phyloP scores from a whole-genome alignment of 2,888 invertebrate species.

The Acholoe squamosa region DNA sequence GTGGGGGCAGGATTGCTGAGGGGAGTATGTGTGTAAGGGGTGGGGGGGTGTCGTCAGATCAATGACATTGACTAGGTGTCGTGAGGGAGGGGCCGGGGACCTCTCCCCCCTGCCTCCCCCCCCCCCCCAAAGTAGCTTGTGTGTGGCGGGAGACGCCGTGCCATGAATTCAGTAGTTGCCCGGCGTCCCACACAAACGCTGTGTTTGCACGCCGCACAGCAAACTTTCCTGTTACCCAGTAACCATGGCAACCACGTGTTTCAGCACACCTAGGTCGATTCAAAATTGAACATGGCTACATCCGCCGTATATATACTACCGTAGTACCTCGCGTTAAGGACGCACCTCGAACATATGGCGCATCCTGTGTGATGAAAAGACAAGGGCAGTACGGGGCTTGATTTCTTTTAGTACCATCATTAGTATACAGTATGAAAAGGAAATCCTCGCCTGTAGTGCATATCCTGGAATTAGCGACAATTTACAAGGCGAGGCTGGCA shows the following conservation, averaged over 20 bases:
- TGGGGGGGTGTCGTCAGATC: background rate
- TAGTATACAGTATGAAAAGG: too few species aligned
- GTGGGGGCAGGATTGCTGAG: background rate
- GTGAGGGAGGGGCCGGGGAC: too few species aligned
- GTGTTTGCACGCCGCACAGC: constrained; percentile 39
- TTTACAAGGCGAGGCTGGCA: too few species aligned
- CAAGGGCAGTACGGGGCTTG: too few species aligned
- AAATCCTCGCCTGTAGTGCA: too few species aligned
- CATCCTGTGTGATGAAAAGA: too few species aligned
- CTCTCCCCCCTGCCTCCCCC: background rate
- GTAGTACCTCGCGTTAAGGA: too few species aligned
- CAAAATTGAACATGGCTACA: constrained; percentile 31
- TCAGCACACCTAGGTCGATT: background rate
- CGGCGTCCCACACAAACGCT: background rate
- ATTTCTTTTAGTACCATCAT: too few species aligned
- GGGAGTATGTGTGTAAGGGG: background rate
- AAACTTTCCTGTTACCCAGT: constrained; percentile 45
- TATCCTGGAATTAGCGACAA: too few species aligned
- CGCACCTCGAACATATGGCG: too few species aligned
- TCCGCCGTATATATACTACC: background rate
- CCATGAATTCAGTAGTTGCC: background rate
- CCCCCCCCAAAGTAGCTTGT: background rate
- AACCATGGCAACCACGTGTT: constrained; percentile 33
- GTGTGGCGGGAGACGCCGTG: constrained; percentile 22
- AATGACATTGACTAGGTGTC: constrained; percentile 1